Evolutionary conservation across 1,140 invertebrate species (phyloP).

Genomic region (Zophobas morio): DNA sequence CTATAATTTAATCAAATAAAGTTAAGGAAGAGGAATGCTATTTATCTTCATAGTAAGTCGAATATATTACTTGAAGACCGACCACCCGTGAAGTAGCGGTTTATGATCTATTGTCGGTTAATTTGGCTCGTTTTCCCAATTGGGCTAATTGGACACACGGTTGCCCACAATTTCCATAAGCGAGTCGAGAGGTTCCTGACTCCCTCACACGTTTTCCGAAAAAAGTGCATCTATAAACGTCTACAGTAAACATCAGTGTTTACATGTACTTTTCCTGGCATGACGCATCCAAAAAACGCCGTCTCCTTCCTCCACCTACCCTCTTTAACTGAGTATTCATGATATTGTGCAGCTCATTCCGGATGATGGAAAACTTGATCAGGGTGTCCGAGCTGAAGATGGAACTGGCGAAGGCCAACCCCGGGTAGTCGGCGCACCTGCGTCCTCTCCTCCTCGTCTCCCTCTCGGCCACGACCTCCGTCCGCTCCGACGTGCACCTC

Average conservation of each 20-base stretch:
- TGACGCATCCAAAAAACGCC: not conserved
- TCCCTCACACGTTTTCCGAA: too few species aligned
- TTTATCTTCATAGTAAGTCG: too few species aligned
- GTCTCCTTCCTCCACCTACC: constrained; percentile 76
- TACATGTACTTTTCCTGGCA: too few species aligned
- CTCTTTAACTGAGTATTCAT: constrained; percentile 95
- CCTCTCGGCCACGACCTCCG: constrained; percentile 88
- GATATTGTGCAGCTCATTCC: constrained; percentile 97
- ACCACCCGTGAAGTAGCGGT: constrained; percentile 27
- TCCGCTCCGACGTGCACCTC: constrained; percentile 88
- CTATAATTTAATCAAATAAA: too few species aligned
- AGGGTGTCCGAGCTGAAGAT: constrained; percentile 97
- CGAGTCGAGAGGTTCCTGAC: too few species aligned
- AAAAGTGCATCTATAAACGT: too few species aligned
- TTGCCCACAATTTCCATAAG: not conserved
- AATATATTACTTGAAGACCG: not conserved
- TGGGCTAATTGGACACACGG: not conserved
- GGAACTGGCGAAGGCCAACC: constrained; percentile 89
- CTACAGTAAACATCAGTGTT: too few species aligned
- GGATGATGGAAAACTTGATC: constrained; percentile 98
- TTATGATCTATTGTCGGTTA: constrained; percentile 1
- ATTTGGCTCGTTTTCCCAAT: not conserved
- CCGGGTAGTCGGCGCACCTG: constrained; percentile 92
- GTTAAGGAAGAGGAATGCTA: too few species aligned
- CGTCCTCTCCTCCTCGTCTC: constrained; percentile 81